phyloP scores from a whole-genome alignment of 2,888 invertebrate species.

The Mechanitis messenoides region DNA sequence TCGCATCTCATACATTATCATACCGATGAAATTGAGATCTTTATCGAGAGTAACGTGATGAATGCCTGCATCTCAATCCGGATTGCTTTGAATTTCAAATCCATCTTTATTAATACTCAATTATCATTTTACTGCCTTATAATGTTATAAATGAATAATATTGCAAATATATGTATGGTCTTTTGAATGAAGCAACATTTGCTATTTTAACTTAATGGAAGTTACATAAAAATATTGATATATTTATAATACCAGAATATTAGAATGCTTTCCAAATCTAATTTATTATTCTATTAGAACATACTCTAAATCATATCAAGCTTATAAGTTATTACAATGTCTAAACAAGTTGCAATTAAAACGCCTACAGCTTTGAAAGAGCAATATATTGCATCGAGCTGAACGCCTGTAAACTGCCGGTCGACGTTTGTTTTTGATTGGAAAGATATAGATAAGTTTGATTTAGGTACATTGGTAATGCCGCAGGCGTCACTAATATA shows the following conservation, averaged over 20 bases:
- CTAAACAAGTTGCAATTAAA: conserved; percentile 15
- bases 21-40: conserved; percentile 12
- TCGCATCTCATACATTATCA: not conserved
- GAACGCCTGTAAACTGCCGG: conserved; percentile 5
- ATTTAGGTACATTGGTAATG: conserved; percentile 4
- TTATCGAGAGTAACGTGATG: conserved; percentile 8
- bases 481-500: conserved; percentile 3
- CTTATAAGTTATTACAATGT: conserved; percentile 8
- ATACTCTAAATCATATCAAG: not conserved
- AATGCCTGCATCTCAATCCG: conserved; percentile 7
- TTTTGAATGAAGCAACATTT: too few relatives aligned
- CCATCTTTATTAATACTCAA: conserved; percentile 15
- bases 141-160: not conserved
- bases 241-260: not conserved
- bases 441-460: conserved; percentile 6
- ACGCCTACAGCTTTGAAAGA: conserved; percentile 25
- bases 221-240: too few relatives aligned
- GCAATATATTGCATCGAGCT: conserved; percentile 19
- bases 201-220: too few relatives aligned
- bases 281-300: not conserved
- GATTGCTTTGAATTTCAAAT: conserved; percentile 14
- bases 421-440: conserved; percentile 8
- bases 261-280: not conserved
- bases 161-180: too few relatives aligned
- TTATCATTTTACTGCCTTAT: conserved; percentile 3